Conservation (phyloP, 2,113 vertebrate genomes). For the Elaphurus davidianus region DNA sequence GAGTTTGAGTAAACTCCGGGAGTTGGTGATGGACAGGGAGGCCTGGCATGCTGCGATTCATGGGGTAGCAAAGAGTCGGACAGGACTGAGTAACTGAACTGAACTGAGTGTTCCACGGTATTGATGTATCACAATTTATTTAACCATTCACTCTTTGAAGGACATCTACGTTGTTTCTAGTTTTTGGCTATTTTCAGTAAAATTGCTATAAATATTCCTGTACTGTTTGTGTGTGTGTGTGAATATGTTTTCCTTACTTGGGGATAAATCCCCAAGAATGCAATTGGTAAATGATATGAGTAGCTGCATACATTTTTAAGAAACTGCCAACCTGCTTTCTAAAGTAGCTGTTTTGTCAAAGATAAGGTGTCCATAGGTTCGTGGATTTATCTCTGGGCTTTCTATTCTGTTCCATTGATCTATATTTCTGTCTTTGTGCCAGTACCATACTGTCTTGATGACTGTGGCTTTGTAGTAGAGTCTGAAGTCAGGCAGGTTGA, state of each 20-base stretch:
- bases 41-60: no score
- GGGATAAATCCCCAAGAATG: not conserved
- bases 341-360: not conserved
- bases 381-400: no score
- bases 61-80: no score
- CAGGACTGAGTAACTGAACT: no score
- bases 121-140: not conserved
- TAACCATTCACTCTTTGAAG: not conserved
- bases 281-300: not conserved
- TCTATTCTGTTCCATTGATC: no score
- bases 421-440: no score
- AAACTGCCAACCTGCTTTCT: not conserved
- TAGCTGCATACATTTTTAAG: not conserved
- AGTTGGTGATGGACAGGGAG: no score
- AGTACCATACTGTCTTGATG: no score
- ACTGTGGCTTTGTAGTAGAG: no score
- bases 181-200: not conserved
- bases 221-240: not conserved
- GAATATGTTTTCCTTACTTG: not conserved
- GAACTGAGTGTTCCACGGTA: not conserved
- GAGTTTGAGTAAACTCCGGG: no score
- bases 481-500: no score
- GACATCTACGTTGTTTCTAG: not conserved
- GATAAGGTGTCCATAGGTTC: no score
- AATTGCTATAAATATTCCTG: not conserved